Conservation (phyloP, 2,797 vertebrate species). For the Coregonus suidteri region DNA sequence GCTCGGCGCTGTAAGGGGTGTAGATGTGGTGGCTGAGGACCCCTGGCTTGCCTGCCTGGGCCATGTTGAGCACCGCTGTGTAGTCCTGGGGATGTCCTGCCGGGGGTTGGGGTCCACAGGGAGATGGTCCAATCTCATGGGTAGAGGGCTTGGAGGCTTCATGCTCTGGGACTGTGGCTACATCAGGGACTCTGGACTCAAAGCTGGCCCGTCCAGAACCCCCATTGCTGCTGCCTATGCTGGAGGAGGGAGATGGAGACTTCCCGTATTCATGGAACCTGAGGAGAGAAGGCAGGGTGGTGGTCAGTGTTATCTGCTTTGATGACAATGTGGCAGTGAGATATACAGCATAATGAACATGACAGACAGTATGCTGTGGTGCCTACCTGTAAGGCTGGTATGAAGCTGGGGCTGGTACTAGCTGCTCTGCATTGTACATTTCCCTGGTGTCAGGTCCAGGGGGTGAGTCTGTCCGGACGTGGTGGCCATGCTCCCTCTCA, state of each 20-base stretch:
- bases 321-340: not conserved
- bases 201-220: slow-evolving; percentile 63
- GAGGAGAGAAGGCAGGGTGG: slow-evolving; percentile 2
- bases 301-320: not conserved
- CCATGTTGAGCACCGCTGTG: slow-evolving; percentile 78
- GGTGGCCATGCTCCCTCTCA: slow-evolving; percentile 68
- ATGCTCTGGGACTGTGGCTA: slow-evolving; percentile 76
- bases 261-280: slow-evolving; percentile 82
- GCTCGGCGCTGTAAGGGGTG: slow-evolving; percentile 78
- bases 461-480: slow-evolving; percentile 65
- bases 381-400: slow-evolving; percentile 83
- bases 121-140: slow-evolving; percentile 53
- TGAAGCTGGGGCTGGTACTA: slow-evolving; percentile 71
- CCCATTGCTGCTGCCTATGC: slow-evolving; percentile 56
- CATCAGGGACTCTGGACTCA: slow-evolving; percentile 77
- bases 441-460: slow-evolving; percentile 69
- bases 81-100: slow-evolving; percentile 82
- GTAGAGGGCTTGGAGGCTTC: slow-evolving; percentile 63
- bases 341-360: slow-evolving; percentile 2
- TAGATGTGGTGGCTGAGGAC: slow-evolving; percentile 81
- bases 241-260: slow-evolving; percentile 76
- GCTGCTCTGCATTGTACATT: slow-evolving; percentile 79
- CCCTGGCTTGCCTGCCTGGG: slow-evolving; percentile 75
- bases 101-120: slow-evolving; percentile 66
- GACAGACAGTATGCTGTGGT: not conserved